These are phyloP conservation scores for Bombylius discolor DNA, from an alignment of 2,888 invertebrate species.

Conservation along the genomic window DNA sequence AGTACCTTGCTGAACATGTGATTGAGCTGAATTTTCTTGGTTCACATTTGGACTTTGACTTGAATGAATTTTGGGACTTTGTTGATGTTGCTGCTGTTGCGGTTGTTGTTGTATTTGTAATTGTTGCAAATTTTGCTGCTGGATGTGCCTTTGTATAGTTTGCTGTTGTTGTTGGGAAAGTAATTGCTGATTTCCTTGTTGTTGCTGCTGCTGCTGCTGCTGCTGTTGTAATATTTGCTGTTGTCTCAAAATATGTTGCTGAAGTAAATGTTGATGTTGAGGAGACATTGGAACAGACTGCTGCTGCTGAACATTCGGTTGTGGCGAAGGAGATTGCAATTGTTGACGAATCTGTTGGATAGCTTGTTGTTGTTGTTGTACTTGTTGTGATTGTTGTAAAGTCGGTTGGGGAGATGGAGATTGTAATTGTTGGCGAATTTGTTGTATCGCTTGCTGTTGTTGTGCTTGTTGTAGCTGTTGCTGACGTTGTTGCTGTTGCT, in stretches of 20 bases:
- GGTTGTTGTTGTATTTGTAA: conserved; percentile 21
- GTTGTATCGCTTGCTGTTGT: conserved; percentile 19
- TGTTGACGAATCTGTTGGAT: neutral
- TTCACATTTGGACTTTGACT: conserved; percentile 29
- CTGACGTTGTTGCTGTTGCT: conserved; percentile 29
- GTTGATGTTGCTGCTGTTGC: conserved; percentile 25
- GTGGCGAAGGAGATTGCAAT: conserved; percentile 9
- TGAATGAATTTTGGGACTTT: conserved; percentile 30
- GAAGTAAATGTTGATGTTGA: conserved; percentile 24
- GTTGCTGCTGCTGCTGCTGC: conserved; percentile 27
- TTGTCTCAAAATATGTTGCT: conserved; percentile 24
- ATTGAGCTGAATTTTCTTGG: conserved; percentile 27
- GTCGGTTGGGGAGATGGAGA: conserved; percentile 18
- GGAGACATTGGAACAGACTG: conserved; percentile 26
- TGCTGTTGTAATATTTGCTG: conserved; percentile 13
- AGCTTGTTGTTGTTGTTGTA: conserved; percentile 10
- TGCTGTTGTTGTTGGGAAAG: conserved; percentile 29
- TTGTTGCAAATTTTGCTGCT: conserved; percentile 39
- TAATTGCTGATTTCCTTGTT: conserved; percentile 28
- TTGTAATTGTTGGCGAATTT: conserved; percentile 18
- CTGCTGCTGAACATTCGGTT: conserved; percentile 21
- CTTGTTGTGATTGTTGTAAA: conserved; percentile 11
- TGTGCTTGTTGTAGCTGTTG: conserved; percentile 26
- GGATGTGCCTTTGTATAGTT: conserved; percentile 41
- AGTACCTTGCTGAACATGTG: conserved; percentile 21